Base-by-base conservation (phyloP, 2,113 vertebrate genomes). In the Capreolus pygargus region DNA sequence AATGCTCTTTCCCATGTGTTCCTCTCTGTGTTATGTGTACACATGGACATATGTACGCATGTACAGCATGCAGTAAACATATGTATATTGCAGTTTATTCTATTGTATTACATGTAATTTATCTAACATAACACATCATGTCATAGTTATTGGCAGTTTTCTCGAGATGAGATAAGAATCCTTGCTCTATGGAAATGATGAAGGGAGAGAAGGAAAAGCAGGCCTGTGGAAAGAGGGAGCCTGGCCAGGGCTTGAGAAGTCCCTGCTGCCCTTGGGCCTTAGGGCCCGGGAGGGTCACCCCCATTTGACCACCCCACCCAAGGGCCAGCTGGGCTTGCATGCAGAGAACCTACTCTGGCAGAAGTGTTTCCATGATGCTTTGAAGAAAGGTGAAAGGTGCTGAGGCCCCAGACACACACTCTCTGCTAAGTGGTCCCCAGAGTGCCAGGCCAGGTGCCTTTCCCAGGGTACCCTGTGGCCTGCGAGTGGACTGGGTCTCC, bases 41-140 rank as follows among this genome's bases (percentile, higher is more conserved):
- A 6, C 23, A 3, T 1, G 39, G 13, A 21, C 33, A 70, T 16
- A 10, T 10, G 36, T 10, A 19, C 0, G 0, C 16, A 12, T 0
- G 1, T 14, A 23, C 6, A 14, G 6, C 5, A 7, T 17, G 19
- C 12, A 13, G 7, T 33, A 25, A 4, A 14, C 19, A 0, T 4
- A 13, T 7, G 83, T 28, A 15, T 1, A 28, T 23, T 23, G 1
- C 7, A 25, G 60, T 36, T 36, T 27, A 17, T 21, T 55, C 74
- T 52, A 1, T n/a, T 60, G 33, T 15, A 3, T 2, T 43, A 15
- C 11, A 12, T 36, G 5, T 6, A 36, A 45, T 30, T 74, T 61
- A 47, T 16, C 33, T 45, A 23, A 54, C 10, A 16, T 27, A 39
- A 30, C 17, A 21, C 27, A 9, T 61, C 7, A 27, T 1, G 5